Evolutionary conservation across 2,113 vertebrate species (phyloP), one percentile per base, ranked within the genome.

Genomic region (Paracyprichromis sp.): DNA sequence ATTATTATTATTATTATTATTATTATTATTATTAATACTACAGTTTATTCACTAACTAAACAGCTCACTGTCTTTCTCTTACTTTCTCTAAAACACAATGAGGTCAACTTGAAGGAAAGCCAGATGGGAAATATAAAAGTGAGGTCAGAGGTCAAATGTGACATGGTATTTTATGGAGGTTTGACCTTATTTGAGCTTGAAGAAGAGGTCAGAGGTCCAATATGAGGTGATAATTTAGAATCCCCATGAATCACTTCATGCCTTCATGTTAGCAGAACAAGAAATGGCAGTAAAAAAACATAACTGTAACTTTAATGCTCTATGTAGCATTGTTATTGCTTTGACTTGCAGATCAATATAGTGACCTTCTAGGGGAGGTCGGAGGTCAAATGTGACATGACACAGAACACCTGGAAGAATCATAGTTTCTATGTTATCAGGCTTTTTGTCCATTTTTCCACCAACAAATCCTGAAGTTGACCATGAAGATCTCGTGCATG

Each of bases 191-290:
- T 66, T 66, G 17, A 66, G 61, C 31, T 66, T 38, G 61, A 38
- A 66, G 61, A 66, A 38, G 31, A 66, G 31, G 61, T 66, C 31
- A 38, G 61, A 66, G 0, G 0, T 0, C 17, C 61, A 36, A 66
- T 31, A n/a, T 63, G 0, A 36, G 31, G 31, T 63, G 31, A 66
- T 66, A 36, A 66, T 66, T 66, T 36, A 36, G 59, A 36, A 0
- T 0, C 9, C 9, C 31, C 59, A 36, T 36, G 9, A 63, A n/a
- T 66, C 31, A 0, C 17, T 11, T 34, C 0, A 61, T 31, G 2
- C 8, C 57, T 61, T 17, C 16, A 12, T n/a, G 31, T 36, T 66
- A 66, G 6, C 31, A 66, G 31, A n/a, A 12, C 31, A 36, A 36
- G 4, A 36, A 63, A 63, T 11, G 59, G 0, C 61, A 12, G 61